phyloP scores from a whole-genome alignment of 2,797 vertebrate genomes.

The Channallabes apus region DNA sequence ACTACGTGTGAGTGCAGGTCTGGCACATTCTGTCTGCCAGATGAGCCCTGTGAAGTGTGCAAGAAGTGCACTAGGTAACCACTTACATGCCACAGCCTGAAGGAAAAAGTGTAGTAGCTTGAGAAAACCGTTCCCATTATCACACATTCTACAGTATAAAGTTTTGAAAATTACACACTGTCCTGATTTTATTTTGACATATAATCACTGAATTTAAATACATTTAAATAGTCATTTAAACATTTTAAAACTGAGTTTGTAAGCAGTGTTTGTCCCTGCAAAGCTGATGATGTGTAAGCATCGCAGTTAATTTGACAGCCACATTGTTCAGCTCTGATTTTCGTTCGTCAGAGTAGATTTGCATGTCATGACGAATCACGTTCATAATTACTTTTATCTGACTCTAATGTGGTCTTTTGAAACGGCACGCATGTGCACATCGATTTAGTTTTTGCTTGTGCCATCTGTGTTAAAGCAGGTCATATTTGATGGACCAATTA shows the following conservation, averaged over 20 bases:
- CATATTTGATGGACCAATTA: too few species aligned
- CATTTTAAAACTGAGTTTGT: neutral
- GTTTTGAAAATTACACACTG: neutral
- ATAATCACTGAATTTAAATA: neutral
- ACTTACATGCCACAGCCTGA: neutral
- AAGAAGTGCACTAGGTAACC: constrained; percentile 76
- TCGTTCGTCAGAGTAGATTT: too few species aligned
- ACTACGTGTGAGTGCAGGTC: constrained; percentile 72
- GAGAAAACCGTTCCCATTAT: neutral
- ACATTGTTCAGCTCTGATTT: too few species aligned
- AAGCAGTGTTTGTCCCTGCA: neutral
- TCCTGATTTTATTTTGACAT: neutral
- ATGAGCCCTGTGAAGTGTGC: constrained; percentile 81
- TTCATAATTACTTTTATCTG: too few species aligned
- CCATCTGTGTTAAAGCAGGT: too few species aligned
- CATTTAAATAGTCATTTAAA: neutral
- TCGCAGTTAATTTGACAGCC: neutral
- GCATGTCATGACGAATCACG: too few species aligned
- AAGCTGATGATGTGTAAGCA: neutral
- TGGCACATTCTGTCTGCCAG: constrained; percentile 74
- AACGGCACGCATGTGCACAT: too few species aligned
- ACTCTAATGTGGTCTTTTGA: too few species aligned
- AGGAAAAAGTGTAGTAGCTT: neutral
- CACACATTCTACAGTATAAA: neutral
- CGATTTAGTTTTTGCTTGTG: too few species aligned